Base-by-base conservation (phyloP, 2,888 invertebrate genomes). In the Ptilodon capucinus region DNA sequence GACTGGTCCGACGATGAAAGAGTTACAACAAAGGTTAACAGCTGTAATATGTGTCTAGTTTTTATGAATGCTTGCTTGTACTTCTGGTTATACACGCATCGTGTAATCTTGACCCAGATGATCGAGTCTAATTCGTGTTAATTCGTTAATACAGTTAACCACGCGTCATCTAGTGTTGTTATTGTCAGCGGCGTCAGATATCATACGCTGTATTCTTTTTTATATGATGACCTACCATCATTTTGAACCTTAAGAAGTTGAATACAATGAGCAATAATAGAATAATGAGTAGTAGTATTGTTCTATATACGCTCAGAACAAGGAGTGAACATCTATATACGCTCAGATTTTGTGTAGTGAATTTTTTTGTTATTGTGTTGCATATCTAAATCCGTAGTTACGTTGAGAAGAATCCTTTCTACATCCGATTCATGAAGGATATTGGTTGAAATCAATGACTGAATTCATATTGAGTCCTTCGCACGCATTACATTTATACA, bases 91-190 rank as follows among this genome's bases (percentile, higher is more conserved):
- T 59, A 63, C 68, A 71, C 70, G 61, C 72, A 61, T 58, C 52
- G 55, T 57, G 55, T 66, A 76, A 63, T 80, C 85, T 85, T 87
- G 87, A 86, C 86, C 87, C 65, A 81, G 60, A 78, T 86, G 71
- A 64, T 73, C 60, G 51, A 63, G 54, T 67, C 68, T 76, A 76
- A 78, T 82, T 80, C 71, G 64, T 68, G 70, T 72, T 74, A 75
- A 81, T 82, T 79, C 69, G 67, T 59, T 67, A 67, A 74, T 63
- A 68, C 58, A 64, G 41, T 62, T 66, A 64, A 47, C 54, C 41
- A 45, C 54, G 32, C 44, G 55, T 59, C 57, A 63, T 64, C 71
- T 70, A 60, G 62, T 58, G 59, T 61, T 57, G 54, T 59, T 60
- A 55, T 60, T 57, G 59, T 56, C 51, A 62, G 46, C 50, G 44